phyloP scores from a whole-genome alignment of 2,888 invertebrate genomes.

The Eulithis prunata region DNA sequence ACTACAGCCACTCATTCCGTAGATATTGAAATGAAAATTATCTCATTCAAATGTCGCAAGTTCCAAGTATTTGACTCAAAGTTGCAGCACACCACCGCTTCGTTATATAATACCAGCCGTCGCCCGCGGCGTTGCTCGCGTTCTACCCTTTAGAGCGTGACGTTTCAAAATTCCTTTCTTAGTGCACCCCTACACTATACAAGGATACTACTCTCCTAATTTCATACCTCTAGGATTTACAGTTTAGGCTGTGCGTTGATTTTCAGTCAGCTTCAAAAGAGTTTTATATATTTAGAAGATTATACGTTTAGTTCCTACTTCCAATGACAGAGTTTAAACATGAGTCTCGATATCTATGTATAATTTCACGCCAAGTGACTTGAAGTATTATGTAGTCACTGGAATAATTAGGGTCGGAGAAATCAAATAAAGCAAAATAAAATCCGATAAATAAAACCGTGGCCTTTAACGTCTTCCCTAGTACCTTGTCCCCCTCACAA shows the following conservation, averaged over 20 bases:
- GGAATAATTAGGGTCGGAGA: slow-evolving; percentile 18
- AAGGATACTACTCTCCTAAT: too few relatives aligned
- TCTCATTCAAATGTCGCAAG: not conserved
- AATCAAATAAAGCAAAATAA: slow-evolving; percentile 25
- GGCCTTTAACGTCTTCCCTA: slow-evolving; percentile 20
- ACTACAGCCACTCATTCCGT: not conserved
- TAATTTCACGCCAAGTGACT: not conserved
- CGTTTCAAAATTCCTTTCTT: too few relatives aligned
- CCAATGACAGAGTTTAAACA: not conserved
- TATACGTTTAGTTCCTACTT: not conserved
- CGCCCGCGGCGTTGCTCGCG: too few relatives aligned
- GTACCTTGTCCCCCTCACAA: slow-evolving; percentile 31
- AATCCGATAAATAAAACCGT: slow-evolving; percentile 17
- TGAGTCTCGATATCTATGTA: not conserved
- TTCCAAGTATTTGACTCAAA: not conserved
- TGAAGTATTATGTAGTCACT: slow-evolving; percentile 5
- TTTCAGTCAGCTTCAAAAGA: too few relatives aligned
- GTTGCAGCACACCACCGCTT: not conserved
- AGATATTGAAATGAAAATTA: not conserved
- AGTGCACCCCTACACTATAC: too few relatives aligned
- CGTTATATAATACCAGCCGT: not conserved
- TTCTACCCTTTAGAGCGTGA: too few relatives aligned
- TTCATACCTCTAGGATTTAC: too few relatives aligned
- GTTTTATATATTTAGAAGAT: too few relatives aligned
- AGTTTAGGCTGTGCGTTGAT: too few relatives aligned